Evolutionary conservation across 2,113 vertebrate species (phyloP), one percentile per base, ranked within the genome.

Genomic region (Peromyscus maniculatus): DNA sequence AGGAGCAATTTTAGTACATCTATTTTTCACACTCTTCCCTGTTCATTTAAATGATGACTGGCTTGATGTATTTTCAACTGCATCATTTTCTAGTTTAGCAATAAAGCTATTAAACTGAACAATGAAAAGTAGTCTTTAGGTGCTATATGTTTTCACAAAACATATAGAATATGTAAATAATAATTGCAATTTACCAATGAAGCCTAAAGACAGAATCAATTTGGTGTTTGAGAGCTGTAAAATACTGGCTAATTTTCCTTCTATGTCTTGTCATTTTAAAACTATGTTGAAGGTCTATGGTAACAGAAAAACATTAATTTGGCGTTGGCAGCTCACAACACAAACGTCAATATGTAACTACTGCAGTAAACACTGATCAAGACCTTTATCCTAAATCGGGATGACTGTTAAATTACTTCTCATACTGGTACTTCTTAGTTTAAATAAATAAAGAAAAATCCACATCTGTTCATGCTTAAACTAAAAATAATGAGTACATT

Each of bases 31-130:
- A 64, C 31, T 96, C 87, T 91, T 89, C 21, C 62, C 46, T 94
- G 36, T 86, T 97, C 89, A 87, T 97, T 97, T 95, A 98, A 98
- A 95, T 74, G 31, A 96, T 77, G 33, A 46, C 55, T 97, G 88
- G 91, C 75, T 98, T 96, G 96, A 97, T 79, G 97, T 88, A 96
- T 97, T 97, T 96, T 72, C 97, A 80, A 77, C 94, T 98, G 88
- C 91, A 94, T 87, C 66, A 87, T 94, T 97, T 97, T 96, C 69
- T 80, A 97, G 82, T 94, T 95, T 87, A 94, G 79, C 80, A 96
- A 96, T 94, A 97, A 96, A 1, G 2, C 69, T 93, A 96, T 97
- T 97, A 98, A 98, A 75, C 92, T 67, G 77, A 97, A 93, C 95
- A 97, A 80, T 96, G 94, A 94, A 95, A 96, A 90, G 93, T 64